Percentiles rank a stretch among this genome's conserved stretches.
Evolutionary conservation across 2,797 vertebrate genomes (phyloP).

Genomic region (Ptychadena robeensis): DNA sequence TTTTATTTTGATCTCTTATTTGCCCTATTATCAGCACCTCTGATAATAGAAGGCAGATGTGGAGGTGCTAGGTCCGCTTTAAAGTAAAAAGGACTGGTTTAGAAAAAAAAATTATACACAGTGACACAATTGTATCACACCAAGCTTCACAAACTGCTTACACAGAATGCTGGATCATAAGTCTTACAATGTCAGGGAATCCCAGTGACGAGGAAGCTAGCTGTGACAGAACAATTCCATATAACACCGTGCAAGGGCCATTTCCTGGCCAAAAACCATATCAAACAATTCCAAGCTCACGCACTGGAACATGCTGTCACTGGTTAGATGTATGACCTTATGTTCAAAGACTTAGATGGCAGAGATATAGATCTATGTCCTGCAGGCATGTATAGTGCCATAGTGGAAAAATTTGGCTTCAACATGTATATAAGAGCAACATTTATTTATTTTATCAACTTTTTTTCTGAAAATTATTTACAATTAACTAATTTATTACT

Average conservation of each 20-base stretch:
- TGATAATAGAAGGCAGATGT: too few relatives aligned
- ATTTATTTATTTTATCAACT: neutral
- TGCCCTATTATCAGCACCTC: too few relatives aligned
- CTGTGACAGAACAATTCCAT: neutral
- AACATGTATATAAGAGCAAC: neutral
- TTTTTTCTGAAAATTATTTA: too few relatives aligned
- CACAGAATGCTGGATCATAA: neutral
- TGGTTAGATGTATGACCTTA: conserved; percentile 6
- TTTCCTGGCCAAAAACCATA: conserved; percentile 9
- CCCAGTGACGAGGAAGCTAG: neutral
- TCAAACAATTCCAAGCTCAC: neutral
- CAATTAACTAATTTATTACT: too few relatives aligned
- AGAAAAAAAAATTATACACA: neutral
- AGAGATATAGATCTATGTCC: neutral
- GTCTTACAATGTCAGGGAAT: neutral
- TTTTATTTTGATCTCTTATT: too few relatives aligned
- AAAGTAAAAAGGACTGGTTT: neutral
- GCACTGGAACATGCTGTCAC: neutral
- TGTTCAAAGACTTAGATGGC: neutral
- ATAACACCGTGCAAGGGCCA: neutral
- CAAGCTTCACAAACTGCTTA: neutral
- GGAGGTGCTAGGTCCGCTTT: too few relatives aligned
- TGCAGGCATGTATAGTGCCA: neutral
- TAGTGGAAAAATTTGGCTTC: neutral
- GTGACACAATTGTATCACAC: neutral